Evolutionary conservation across 2,797 vertebrate species (phyloP), one percentile per base, ranked within the genome.

Genomic region (Pogonophryne albipinna): DNA sequence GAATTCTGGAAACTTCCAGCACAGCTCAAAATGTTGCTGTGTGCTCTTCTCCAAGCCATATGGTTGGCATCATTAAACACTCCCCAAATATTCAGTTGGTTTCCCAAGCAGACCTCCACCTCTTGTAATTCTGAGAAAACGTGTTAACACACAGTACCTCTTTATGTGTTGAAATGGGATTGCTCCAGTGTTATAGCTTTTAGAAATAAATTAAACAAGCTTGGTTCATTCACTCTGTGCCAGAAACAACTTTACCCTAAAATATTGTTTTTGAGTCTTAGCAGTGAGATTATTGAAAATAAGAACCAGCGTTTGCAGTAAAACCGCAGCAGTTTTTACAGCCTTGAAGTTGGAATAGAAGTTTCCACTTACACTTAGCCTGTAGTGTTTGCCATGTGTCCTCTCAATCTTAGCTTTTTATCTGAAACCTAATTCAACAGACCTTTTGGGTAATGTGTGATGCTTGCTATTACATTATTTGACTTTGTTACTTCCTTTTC

Each of bases 31-130:
- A 68, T 83, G 73, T 68, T 75, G 57, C 42, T 61, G 50, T 77
- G 85, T 75, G 68, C 83, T 84, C 63, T 12, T 80, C 81, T 84
- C 82, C 60, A 49, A 78, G 67, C 81, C 85, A 86, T 89, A 79
- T 88, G 88, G 81, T 82, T 85, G 88, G 85, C 86, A 91, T 90
- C 89, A 88, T 89, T 87, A 84, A 82, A 75, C 80, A 57, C 88
- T 86, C 79, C 75, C 76, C 66, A 78, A 90, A 75, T 79, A 82
- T 83, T 89, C 80, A 17, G 66, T 79, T 69, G 62, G 76, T 89
- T 91, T 89, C 85, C 79, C 49, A 76, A 65, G 70, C 74, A 88
- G 80, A 86, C 83, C 82, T 73, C 82, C 84, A 84, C 69, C 72
- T 76, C 77, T 79, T 87, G 70, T 77, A 87, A 84, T 85, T 90